Evolutionary conservation across 1,140 invertebrate species (phyloP).

Genomic region (Pollicipes pollicipes): DNA sequence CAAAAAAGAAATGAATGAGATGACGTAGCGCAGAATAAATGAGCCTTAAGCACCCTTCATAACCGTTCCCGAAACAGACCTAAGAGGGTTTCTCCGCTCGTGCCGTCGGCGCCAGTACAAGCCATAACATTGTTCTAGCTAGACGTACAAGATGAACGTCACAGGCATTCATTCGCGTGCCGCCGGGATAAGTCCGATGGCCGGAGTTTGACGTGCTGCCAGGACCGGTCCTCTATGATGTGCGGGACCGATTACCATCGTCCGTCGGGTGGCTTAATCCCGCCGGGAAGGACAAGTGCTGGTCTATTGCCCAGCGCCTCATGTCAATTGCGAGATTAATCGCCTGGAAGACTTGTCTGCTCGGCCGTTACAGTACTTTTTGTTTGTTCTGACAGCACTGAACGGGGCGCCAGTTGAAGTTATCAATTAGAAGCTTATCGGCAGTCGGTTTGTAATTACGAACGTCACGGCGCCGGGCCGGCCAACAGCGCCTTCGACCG

Average conservation of each 20-base stretch:
- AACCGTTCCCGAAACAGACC: too few species aligned
- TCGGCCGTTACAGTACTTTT: background rate
- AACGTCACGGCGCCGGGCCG: background rate
- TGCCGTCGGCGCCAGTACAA: too few species aligned
- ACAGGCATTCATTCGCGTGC: too few species aligned
- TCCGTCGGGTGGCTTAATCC: background rate
- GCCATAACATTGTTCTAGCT: too few species aligned
- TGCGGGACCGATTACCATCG: background rate
- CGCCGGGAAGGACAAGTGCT: background rate
- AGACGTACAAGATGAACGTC: too few species aligned
- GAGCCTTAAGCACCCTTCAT: too few species aligned
- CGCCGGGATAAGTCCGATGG: too few species aligned
- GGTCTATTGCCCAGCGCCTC: background rate
- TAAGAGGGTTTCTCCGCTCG: too few species aligned
- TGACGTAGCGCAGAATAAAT: too few species aligned
- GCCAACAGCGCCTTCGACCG: background rate
- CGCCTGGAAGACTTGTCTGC: background rate
- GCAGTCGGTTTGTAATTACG: background rate
- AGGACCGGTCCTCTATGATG: too few species aligned
- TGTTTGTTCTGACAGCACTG: background rate
- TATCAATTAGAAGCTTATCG: background rate
- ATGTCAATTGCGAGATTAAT: background rate
- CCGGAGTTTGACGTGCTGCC: too few species aligned
- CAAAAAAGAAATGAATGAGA: too few species aligned
- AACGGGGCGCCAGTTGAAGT: background rate